A percentile compares a stretch with the other conserved stretches of the same genome.
These are phyloP conservation scores for Ceyx cyanopectus DNA, from an alignment of 2,113 vertebrate species.

Conservation along the genomic window DNA sequence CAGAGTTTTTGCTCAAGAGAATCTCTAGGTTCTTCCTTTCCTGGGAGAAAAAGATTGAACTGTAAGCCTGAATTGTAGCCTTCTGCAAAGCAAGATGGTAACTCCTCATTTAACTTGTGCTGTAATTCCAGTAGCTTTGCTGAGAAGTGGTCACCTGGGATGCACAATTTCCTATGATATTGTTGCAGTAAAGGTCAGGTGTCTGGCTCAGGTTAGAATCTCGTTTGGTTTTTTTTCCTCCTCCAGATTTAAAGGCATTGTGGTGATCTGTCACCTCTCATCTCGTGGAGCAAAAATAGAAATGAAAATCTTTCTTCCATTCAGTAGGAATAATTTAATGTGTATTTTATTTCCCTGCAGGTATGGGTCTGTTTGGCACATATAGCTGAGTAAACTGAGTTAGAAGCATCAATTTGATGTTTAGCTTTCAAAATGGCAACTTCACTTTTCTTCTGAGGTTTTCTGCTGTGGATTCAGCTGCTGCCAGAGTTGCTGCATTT, in stretches of 20 bases:
- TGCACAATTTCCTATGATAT: not conserved
- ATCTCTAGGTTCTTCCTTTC: not conserved
- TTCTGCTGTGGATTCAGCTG: not conserved
- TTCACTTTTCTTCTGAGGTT: not conserved
- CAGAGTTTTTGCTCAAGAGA: not conserved
- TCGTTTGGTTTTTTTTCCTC: not conserved
- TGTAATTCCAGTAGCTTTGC: not conserved
- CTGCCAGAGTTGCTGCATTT: not conserved
- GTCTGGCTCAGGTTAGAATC: not conserved
- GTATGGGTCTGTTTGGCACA: not conserved
- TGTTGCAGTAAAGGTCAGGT: not conserved
- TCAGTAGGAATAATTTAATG: not conserved
- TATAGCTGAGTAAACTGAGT: not conserved
- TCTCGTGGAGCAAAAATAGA: not conserved
- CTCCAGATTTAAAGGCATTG: not conserved
- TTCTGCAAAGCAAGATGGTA: not conserved
- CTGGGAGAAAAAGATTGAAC: not conserved
- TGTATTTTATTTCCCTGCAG: not conserved
- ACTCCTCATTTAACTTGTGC: not conserved
- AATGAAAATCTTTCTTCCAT: not conserved
- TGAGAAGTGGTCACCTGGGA: not conserved
- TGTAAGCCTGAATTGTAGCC: not conserved
- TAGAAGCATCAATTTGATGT: not conserved
- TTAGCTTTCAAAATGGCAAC: not conserved
- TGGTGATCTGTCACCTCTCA: not conserved